Conservation (phyloP, 2,888 invertebrate species). For the Anorthoa munda region DNA sequence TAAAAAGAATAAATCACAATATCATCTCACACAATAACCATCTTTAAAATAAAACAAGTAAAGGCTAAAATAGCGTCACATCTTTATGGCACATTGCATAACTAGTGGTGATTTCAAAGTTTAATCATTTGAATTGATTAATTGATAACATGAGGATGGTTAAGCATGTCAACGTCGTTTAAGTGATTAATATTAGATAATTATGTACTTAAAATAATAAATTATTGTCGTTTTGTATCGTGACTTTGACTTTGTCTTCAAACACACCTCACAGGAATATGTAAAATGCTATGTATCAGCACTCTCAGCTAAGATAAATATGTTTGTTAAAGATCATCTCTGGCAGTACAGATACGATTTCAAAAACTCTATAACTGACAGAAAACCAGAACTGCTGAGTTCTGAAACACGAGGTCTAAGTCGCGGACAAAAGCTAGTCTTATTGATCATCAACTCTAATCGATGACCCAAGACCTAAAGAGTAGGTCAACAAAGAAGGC, state of each 20-base stretch:
- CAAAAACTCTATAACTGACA: too few relatives aligned
- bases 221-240: neutral
- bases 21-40: conserved; percentile 18
- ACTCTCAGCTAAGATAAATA: too few relatives aligned
- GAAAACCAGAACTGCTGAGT: too few relatives aligned
- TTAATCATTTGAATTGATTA: conserved; percentile 27
- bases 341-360: too few relatives aligned
- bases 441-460: neutral
- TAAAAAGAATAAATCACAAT: conserved; percentile 15
- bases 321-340: too few relatives aligned
- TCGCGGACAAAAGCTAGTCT: neutral
- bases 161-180: conserved; percentile 11
- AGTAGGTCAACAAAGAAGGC: too few relatives aligned
- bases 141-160: conserved; percentile 27
- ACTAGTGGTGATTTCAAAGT: conserved; percentile 14
- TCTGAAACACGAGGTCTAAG: too few relatives aligned
- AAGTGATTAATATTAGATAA: conserved; percentile 22
- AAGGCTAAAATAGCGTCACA: conserved; percentile 6
- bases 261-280: too few relatives aligned
- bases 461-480: neutral
- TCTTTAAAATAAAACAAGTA: neutral
- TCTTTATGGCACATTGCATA: conserved; percentile 27
- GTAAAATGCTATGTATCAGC: too few relatives aligned
- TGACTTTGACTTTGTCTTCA: too few relatives aligned
- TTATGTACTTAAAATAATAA: conserved; percentile 5